A percentile compares a stretch with the other conserved stretches of the same genome.
Conservation (phyloP, 2,113 vertebrate species). For the Lichenostomus cassidix region DNA sequence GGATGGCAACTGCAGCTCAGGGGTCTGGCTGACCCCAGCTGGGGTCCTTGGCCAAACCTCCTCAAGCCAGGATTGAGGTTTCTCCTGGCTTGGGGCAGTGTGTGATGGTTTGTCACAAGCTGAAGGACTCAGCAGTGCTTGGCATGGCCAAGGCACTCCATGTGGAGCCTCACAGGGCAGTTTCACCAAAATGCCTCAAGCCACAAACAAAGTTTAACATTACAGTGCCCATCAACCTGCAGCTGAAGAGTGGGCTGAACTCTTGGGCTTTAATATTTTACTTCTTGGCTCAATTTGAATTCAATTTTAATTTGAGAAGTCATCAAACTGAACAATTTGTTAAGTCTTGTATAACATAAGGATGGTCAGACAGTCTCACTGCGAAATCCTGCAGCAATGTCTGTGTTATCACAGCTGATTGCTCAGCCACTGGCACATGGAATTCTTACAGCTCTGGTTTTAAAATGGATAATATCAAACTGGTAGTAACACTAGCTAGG, state of each 20-base stretch:
- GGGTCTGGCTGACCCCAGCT: neutral
- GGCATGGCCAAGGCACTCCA: neutral
- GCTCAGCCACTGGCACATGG: neutral
- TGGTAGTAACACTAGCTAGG: neutral
- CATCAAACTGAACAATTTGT: neutral
- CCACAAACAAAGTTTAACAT: neutral
- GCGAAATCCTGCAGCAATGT: neutral
- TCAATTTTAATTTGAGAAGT: neutral
- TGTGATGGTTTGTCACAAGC: neutral
- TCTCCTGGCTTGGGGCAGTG: neutral
- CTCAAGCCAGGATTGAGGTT: neutral
- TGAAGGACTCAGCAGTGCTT: neutral
- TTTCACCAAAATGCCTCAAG: neutral
- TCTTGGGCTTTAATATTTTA: neutral
- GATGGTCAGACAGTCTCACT: neutral
- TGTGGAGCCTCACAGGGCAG: neutral
- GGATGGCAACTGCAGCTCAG: conserved; percentile 11
- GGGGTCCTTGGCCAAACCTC: neutral
- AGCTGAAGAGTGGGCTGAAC: neutral
- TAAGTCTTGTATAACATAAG: neutral
- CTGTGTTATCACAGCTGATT: neutral
- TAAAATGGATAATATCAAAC: neutral
- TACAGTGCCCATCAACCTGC: neutral
- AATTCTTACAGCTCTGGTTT: neutral
- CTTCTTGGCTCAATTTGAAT: neutral